phyloP scores from a whole-genome alignment of 2,888 invertebrate species.

The Macrosiphum euphorbiae region DNA sequence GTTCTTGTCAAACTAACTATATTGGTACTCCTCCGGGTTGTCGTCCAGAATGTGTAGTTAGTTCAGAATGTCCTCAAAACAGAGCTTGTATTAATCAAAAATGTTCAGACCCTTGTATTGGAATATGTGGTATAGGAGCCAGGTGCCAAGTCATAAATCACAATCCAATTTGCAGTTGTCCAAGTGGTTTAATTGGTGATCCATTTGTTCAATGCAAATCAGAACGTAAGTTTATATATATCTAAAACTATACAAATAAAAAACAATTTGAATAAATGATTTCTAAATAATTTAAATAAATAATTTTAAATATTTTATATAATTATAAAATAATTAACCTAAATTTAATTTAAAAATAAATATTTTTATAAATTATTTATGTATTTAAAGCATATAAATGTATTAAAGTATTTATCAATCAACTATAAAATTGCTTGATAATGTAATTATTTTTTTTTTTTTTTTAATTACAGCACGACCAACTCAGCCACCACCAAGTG shows the following conservation, averaged over 20 bases:
- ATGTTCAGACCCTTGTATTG: slow-evolving; percentile 81
- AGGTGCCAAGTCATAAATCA: slow-evolving; percentile 82
- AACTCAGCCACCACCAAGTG: slow-evolving; percentile 69
- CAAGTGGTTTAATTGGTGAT: slow-evolving; percentile 79
- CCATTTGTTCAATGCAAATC: slow-evolving; percentile 72
- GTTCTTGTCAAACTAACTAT: slow-evolving; percentile 80
- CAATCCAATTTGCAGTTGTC: slow-evolving; percentile 82
- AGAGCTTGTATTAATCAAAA: slow-evolving; percentile 82
- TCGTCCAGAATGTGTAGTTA: slow-evolving; percentile 82
- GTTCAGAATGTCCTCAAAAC: slow-evolving; percentile 80
- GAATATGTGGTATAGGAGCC: slow-evolving; percentile 81
- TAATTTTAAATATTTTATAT: neutral
- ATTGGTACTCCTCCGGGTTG: slow-evolving; percentile 82
- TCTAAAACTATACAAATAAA: neutral
- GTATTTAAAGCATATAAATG: too few relatives aligned
- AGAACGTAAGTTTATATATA: slow-evolving; percentile 68
- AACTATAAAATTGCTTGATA: neutral
- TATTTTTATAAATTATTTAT: neutral
- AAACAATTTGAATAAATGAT: neutral
- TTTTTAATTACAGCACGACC: slow-evolving; percentile 61
- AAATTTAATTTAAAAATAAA: neutral
- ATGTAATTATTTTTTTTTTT: neutral
- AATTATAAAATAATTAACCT: neutral
- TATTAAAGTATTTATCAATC: neutral
- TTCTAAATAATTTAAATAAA: neutral